Base-by-base conservation (phyloP, 30 jellyfish, hydroid and myxozoan genomes). In the Aurelia sp. region DNA sequence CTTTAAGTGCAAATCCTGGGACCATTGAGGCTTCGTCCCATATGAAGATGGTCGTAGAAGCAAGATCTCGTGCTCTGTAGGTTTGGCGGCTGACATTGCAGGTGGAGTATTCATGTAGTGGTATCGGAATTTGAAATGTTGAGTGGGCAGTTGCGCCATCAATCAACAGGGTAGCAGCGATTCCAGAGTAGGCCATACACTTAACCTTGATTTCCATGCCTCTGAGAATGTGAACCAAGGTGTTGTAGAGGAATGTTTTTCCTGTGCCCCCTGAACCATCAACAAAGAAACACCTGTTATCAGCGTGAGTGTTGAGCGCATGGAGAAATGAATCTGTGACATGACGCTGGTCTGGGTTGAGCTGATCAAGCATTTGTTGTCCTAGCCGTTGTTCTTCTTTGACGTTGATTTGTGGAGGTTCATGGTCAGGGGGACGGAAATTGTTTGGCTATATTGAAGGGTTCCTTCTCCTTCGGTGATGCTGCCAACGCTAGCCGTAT, bases 221-320 rank as follows among this genome's bases (percentile, higher is more conserved):
- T 22, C 35, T 13, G 12, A 71, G 82, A 30, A 11, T 71, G 30
- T 65, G 76, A 65, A 65, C 76, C 21, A 65, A 11, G 11, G 76
- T 65, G 76, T 65, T 65, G 18, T 55, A 63, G 50, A 87, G 68
- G 88, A 74, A 86, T 18, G 95, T 86, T 67, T 86, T 86, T n/a
- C 92, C 92, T 58, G 88, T 30, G 13, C 91, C 91, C 13, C 73
- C 91, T 0, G 86, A 48, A 8, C 86, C 86, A 74, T 71, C 82
- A 71, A 27, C 22, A 71, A 71, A 22, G 33, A 65, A 65, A 30
- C 82, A 70, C 20, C 22, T 74, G 18, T 77, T 52, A 5, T 77
- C 84, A n/a, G 80, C 20, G 9, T 22, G 10, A 7, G 80, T 57
- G 27, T 55, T 15, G 15, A 77, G 21, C 9, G 88, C 88, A 52